A percentile compares a stretch with the other conserved stretches of the same genome.
Evolutionary conservation across 1,140 invertebrate genomes (phyloP).

Genomic region (Trachymyrmex cornetzi): DNA sequence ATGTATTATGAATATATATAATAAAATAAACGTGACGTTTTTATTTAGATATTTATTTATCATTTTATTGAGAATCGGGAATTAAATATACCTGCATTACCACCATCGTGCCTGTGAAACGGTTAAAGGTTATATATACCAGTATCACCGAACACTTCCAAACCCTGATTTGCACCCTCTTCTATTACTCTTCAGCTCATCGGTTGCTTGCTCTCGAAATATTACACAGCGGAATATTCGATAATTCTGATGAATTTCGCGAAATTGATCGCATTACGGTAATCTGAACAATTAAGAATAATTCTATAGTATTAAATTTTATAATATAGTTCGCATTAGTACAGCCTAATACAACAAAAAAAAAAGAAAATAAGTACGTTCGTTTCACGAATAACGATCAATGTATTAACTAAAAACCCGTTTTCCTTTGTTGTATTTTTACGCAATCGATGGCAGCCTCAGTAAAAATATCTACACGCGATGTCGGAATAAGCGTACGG

Average conservation of each 20-base stretch:
- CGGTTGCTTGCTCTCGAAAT: not conserved
- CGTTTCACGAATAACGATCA: not conserved
- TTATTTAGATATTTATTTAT: no score
- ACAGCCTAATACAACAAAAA: not conserved
- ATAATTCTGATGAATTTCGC: not conserved
- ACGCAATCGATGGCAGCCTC: constrained; percentile 31
- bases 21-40: no score
- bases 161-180: constrained; percentile 8
- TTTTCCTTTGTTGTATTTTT: constrained; percentile 9
- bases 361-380: not conserved
- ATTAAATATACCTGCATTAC: no score
- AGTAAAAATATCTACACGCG: constrained; percentile 48
- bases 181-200: constrained; percentile 52
- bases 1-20: no score
- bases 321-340: not conserved
- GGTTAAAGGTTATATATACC: constrained; percentile 26
- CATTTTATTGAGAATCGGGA: no score
- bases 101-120: no score
- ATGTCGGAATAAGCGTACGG: constrained; percentile 41
- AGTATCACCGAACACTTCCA: constrained; percentile 49
- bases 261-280: not conserved
- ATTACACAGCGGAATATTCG: constrained; percentile 34
- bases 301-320: not conserved
- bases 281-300: not conserved
- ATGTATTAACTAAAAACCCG: not conserved